Base-by-base conservation (phyloP, 2,113 vertebrate species). In the Bubo bubo region DNA sequence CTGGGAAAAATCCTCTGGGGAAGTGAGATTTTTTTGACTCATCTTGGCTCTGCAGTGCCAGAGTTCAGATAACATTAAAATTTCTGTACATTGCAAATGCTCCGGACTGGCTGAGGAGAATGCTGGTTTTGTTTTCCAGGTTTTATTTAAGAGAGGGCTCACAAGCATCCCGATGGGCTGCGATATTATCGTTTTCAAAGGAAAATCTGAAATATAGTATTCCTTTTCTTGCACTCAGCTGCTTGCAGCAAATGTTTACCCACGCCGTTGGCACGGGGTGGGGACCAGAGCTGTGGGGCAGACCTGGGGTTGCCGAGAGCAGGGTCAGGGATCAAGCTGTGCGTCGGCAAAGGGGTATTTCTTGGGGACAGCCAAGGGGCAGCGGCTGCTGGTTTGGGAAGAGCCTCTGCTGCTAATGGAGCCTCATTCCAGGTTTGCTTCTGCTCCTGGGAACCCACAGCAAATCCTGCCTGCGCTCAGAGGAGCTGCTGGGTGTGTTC, bases 281-380 rank as follows among this genome's bases (percentile, higher is more conserved):
- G 39, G 32, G 58, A 58, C 10, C 2, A 4, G 50, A 23, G 75
- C 30, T 1, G 1, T 12, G 45, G 59, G 39, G 37, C 82, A 30
- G 82, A 18, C 47, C 39, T 2, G 47, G 22, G 43, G 43, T 45
- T 45, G 43, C 43, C 17, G 4, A 45, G 49, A 77, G 59, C 66
- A 20, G 58, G 64, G 10, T 3, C 32, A 6, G 71, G 72, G 37
- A 19, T 27, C 24, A 8, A 18, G 58, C 43, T 43, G 1, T 4
- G 39, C 2, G 0, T 28, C 2, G 0, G 16, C 53, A 32, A 7
- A 13, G 39, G 53, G 47, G 1, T 8, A 2, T 7, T 68, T 27
- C 26, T 16, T 4, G 24, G 60, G 52, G 27, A 22, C 43, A 15
- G 43, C 7, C 0, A 35, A 52, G 32, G 60, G 34, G 10, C 52